Evolutionary conservation across 1,140 invertebrate species (phyloP).

Genomic region (Ceratosolen solmsi): DNA sequence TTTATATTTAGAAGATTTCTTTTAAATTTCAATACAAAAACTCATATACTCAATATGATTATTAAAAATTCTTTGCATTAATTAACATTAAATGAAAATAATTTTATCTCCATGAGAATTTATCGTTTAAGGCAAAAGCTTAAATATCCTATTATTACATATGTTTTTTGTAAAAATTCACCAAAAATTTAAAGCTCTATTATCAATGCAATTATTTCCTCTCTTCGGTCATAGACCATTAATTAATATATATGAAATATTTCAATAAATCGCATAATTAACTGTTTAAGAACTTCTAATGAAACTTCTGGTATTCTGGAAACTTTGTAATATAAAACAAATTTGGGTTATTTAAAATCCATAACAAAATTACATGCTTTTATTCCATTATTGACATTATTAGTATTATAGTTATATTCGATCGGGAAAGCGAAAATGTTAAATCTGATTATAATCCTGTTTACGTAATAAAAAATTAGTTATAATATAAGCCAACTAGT

Average conservation of each 20-base stretch:
- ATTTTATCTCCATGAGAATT: background rate
- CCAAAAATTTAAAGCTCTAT: background rate
- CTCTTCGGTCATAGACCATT: no score
- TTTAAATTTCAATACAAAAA: background rate
- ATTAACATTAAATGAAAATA: background rate
- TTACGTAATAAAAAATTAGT: conserved; percentile 57
- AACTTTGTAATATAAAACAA: no score
- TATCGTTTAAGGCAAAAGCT: no score
- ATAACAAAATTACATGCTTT: background rate
- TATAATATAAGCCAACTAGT: conserved; percentile 51
- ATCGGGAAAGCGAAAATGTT: background rate
- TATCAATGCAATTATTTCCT: no score
- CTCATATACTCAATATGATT: background rate
- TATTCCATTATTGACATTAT: conserved; percentile 1
- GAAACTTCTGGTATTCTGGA: no score
- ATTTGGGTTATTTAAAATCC: no score
- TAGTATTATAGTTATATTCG: conserved; percentile 18
- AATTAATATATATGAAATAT: no score
- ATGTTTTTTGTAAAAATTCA: background rate
- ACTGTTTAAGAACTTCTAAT: no score
- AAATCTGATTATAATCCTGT: conserved; percentile 55
- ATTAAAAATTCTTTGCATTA: background rate
- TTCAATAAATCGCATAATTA: no score
- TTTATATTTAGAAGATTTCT: background rate
- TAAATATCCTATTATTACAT: background rate